Base-by-base conservation (phyloP, 2,113 vertebrate species). In the Gnathonemus longibarbis region DNA sequence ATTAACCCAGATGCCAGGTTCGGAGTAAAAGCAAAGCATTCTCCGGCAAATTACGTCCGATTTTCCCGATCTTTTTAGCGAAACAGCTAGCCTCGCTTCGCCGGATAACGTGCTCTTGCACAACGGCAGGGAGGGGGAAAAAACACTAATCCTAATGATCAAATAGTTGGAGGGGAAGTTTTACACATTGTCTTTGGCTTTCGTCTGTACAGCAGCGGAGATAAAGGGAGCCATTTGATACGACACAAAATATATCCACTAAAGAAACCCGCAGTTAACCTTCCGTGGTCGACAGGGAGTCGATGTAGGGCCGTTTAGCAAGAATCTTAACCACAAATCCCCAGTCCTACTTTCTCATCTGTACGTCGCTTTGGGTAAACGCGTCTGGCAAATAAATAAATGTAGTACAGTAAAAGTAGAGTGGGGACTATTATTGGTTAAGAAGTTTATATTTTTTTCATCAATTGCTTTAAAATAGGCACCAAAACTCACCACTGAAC, bases 1-100 rank as follows among this genome's bases (percentile, higher is more conserved):
- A 90, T 90, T 88, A 91, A 90, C 89, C 85, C 88, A 88, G 88
- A 90, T 90, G 80, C 86, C 62, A 87, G 53, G 62, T 87, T 89
- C 39, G 88, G 49, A 90, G 74, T 91, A 52, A 85, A 49, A 89
- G 88, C 74, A 89, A 87, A 56, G 24, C 27, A 39, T 88, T 88
- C 50, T 19, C 15, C 86, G 8, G 50, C 86, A 58, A 88, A 88
- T 52, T 15, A 80, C 31, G 35, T 80, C 74, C 15, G 74, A 19
- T 35, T 80, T 39, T 17, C 74, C 35, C 74, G 74, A 80, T 80
- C 74, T 39, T 80, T 80, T 80, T 39, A 39, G 31, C 31, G 35
- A 31, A 74, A 74, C 56, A 62, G 53, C 19, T 24, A 56, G 21
- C 56, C 56, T 62, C 5, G 56, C 56, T n/a, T 62, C 21, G 8